Conservation (phyloP, 1,140 invertebrate species). For the Macrobrachium nipponense region DNA sequence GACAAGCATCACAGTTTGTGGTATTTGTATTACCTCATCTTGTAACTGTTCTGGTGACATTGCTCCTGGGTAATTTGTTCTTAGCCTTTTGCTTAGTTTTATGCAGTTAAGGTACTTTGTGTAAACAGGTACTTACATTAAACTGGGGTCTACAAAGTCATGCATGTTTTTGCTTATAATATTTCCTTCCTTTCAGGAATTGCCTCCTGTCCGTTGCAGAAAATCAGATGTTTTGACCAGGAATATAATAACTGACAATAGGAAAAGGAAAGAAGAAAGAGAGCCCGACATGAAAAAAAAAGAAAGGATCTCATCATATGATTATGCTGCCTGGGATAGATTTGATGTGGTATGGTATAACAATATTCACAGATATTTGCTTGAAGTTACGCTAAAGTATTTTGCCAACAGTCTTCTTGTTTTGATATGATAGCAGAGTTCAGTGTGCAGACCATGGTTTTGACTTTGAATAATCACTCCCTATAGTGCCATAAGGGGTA, state of each 20-base stretch:
- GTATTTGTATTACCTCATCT: no score
- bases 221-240: slow-evolving; percentile 70
- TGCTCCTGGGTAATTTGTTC: no score
- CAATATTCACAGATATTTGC: neutral
- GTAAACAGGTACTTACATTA: no score
- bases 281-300: slow-evolving; percentile 35
- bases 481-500: no score
- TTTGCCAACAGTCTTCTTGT: neutral
- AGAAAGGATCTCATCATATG: slow-evolving; percentile 71
- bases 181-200: slow-evolving; percentile 10
- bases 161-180: neutral
- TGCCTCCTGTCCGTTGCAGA: slow-evolving; percentile 32
- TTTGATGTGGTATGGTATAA: slow-evolving; percentile 79
- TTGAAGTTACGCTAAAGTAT: neutral
- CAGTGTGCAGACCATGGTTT: no score
- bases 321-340: slow-evolving; percentile 83
- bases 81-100: no score
- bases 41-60: no score
- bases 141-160: no score
- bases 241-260: slow-evolving; percentile 65
- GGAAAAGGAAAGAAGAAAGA: slow-evolving; percentile 59
- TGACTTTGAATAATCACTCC: no score
- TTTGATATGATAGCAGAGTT: neutral
- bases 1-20: no score
- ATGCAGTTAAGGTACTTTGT: no score